A percentile compares a stretch with the other conserved stretches of the same genome.
phyloP scores from a whole-genome alignment of 1,140 invertebrate genomes.

The Archegozetes longisetosus region DNA sequence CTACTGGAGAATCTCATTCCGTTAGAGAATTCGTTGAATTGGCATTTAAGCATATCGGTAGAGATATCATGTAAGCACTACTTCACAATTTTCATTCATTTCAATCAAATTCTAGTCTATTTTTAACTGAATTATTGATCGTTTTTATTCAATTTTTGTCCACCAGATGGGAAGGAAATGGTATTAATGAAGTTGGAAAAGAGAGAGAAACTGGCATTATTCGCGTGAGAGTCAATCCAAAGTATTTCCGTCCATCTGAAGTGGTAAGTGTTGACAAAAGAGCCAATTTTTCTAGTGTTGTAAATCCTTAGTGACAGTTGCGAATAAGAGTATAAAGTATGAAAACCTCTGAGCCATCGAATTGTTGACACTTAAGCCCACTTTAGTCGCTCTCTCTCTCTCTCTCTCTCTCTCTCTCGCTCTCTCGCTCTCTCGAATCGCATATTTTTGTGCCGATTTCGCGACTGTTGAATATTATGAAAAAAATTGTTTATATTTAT shows the following conservation, averaged over 20 bases:
- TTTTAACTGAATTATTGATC: no score
- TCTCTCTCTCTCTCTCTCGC: conserved; percentile 1
- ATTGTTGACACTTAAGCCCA: neutral
- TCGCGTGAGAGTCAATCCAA: conserved; percentile 78
- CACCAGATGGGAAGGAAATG: conserved; percentile 65
- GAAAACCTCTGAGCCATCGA: neutral
- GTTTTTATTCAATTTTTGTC: neutral
- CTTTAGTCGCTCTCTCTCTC: neutral
- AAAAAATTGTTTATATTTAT: no score
- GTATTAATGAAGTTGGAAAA: conserved; percentile 67
- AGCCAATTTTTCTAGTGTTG: neutral
- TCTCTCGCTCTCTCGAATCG: no score
- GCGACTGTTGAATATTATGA: no score
- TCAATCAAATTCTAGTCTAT: no score
- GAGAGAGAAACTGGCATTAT: conserved; percentile 61
- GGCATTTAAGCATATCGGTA: conserved; percentile 58
- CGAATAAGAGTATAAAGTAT: neutral
- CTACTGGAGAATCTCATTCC: conserved; percentile 84
- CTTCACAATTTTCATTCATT: neutral
- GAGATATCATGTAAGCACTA: conserved; percentile 34
- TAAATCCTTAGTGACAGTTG: neutral
- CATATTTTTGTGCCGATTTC: no score
- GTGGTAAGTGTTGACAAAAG: conserved; percentile 56
- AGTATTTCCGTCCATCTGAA: conserved; percentile 94
- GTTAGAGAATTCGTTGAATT: conserved; percentile 91